Conservation (phyloP, 2,113 vertebrate species). For the Carassius carassius region DNA sequence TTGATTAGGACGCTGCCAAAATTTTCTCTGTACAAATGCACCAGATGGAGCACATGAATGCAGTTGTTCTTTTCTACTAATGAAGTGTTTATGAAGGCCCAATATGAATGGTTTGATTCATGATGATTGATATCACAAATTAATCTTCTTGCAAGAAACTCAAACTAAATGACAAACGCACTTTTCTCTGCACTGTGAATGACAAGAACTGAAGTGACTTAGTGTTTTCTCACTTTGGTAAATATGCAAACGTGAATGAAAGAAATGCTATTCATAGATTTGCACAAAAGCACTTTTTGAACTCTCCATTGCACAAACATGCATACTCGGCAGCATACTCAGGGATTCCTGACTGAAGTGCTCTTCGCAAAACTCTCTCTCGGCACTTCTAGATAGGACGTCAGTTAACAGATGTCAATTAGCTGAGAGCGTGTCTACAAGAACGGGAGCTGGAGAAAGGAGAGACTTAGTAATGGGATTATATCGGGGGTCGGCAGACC, state of each 20-base stretch:
- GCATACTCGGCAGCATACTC: slow-evolving; percentile 5
- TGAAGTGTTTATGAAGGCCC: slow-evolving; percentile 54
- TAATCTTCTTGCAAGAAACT: slow-evolving; percentile 45
- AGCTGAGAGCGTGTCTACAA: slow-evolving; percentile 34
- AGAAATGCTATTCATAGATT: slow-evolving; percentile 3
- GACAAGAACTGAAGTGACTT: slow-evolving; percentile 24
- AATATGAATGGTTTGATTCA: slow-evolving; percentile 50
- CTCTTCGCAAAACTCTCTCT: slow-evolving; percentile 32
- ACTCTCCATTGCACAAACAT: slow-evolving; percentile 37
- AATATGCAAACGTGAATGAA: background rate
- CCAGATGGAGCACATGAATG: slow-evolving; percentile 55
- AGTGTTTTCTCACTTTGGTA: slow-evolving; percentile 22
- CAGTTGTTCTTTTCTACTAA: slow-evolving; percentile 50
- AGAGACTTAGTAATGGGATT: slow-evolving; percentile 57
- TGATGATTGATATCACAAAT: slow-evolving; percentile 51
- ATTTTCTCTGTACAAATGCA: slow-evolving; percentile 46
- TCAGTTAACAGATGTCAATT: slow-evolving; percentile 62
- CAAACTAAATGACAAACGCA: slow-evolving; percentile 25
- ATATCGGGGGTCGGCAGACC: slow-evolving; percentile 48
- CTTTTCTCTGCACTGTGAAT: slow-evolving; percentile 29
- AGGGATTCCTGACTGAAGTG: slow-evolving; percentile 47
- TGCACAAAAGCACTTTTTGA: slow-evolving; percentile 27
- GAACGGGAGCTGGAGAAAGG: slow-evolving; percentile 47
- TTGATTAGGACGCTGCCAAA: slow-evolving; percentile 52
- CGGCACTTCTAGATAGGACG: slow-evolving; percentile 40